Conservation (phyloP, 2,888 invertebrate species). For the Drosophila rubida region DNA sequence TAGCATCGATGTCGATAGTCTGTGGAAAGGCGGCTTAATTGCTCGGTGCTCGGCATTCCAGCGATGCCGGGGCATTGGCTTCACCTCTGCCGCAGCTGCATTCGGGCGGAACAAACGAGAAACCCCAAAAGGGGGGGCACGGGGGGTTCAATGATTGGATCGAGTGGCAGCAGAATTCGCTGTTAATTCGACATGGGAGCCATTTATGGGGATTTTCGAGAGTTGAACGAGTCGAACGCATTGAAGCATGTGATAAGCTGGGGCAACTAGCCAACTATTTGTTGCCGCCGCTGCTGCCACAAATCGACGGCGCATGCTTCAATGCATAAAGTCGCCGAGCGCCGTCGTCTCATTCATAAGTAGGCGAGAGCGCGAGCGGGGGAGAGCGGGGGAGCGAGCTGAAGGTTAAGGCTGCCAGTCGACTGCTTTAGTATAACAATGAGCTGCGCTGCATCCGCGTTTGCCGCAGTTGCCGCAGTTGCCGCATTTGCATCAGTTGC, state of each 20-base stretch:
- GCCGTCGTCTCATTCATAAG: constrained; percentile 75
- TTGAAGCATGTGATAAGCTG: constrained; percentile 59
- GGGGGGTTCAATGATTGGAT: neutral
- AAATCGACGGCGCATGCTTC: neutral
- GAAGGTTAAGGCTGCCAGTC: constrained; percentile 53
- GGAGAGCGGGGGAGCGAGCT: constrained; percentile 6
- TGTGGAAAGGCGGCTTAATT: too few species aligned
- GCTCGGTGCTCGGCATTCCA: too few species aligned
- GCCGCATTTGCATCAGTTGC: too few species aligned
- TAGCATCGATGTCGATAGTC: too few species aligned
- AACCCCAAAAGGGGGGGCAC: neutral
- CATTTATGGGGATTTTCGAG: constrained; percentile 29
- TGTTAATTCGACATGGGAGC: constrained; percentile 56
- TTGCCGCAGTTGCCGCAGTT: too few species aligned
- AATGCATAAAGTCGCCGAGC: constrained; percentile 44
- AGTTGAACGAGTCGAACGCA: constrained; percentile 42
- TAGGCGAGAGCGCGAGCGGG: constrained; percentile 58
- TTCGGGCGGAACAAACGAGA: constrained; percentile 46
- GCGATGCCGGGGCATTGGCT: neutral
- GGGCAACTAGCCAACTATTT: constrained; percentile 15
- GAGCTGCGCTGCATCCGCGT: constrained; percentile 52
- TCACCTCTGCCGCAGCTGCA: constrained; percentile 29
- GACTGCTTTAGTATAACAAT: constrained; percentile 70
- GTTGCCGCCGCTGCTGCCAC: too few species aligned
- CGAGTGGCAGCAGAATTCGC: constrained; percentile 13